A percentile compares a stretch with the other conserved stretches of the same genome.
These are phyloP conservation scores for Sternarchorhynchus goeldii DNA, from an alignment of 2,797 vertebrate species.

Conservation along the genomic window DNA sequence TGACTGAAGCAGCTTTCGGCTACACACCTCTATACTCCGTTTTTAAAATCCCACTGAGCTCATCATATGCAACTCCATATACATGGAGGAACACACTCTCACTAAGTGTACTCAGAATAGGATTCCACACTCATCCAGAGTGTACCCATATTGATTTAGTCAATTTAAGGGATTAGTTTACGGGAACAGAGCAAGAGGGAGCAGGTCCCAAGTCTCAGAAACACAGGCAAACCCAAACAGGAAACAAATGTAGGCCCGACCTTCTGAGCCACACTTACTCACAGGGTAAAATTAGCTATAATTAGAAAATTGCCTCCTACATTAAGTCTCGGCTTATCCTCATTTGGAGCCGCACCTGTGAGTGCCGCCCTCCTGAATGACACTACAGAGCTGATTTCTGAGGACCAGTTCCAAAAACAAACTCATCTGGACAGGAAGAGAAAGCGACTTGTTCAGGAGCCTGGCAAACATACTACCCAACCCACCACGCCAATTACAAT, in stretches of 20 bases:
- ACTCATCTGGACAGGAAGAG: slow-evolving; percentile 32
- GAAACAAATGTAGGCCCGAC: slow-evolving; percentile 14
- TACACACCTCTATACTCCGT: neutral
- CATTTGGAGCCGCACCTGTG: slow-evolving; percentile 32
- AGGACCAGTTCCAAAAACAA: slow-evolving; percentile 46
- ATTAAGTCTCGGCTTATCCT: slow-evolving; percentile 14
- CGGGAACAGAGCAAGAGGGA: slow-evolving; percentile 13
- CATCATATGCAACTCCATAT: neutral
- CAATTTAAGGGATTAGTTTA: slow-evolving; percentile 39
- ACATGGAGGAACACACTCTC: neutral
- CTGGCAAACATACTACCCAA: slow-evolving; percentile 36
- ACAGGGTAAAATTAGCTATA: slow-evolving; percentile 30
- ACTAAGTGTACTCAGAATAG: slow-evolving; percentile 6
- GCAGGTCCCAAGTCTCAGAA: slow-evolving; percentile 13
- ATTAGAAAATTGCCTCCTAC: slow-evolving; percentile 44
- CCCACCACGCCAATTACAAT: slow-evolving; percentile 22
- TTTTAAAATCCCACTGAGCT: neutral
- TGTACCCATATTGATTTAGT: slow-evolving; percentile 33
- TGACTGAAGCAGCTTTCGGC: neutral
- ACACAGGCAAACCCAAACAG: slow-evolving; percentile 21
- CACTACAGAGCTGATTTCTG: slow-evolving; percentile 22
- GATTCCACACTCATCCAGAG: slow-evolving; percentile 17
- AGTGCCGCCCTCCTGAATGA: slow-evolving; percentile 17
- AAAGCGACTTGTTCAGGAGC: slow-evolving; percentile 38
- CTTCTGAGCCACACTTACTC: slow-evolving; percentile 8